Conservation (phyloP, 2,888 invertebrate species). For the Nudaria mundana region DNA sequence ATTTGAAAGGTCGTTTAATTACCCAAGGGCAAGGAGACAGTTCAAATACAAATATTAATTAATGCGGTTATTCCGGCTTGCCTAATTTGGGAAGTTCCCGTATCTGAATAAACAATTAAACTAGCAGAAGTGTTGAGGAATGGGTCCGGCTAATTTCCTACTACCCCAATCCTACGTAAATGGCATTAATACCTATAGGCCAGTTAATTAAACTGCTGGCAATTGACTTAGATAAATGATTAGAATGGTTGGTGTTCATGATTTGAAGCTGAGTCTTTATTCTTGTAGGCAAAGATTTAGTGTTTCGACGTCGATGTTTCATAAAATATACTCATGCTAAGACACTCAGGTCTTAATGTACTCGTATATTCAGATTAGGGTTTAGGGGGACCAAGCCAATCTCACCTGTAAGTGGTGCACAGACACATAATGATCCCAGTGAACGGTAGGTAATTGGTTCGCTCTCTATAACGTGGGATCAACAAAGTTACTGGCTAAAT, state of each 20-base stretch:
- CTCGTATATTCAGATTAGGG: too few relatives aligned
- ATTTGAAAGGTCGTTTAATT: slow-evolving; percentile 74
- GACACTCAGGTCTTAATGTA: too few relatives aligned
- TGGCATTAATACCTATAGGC: slow-evolving; percentile 24
- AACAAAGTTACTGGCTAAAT: too few relatives aligned
- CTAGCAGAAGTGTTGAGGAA: slow-evolving; percentile 52
- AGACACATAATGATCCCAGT: too few relatives aligned
- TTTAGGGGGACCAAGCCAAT: too few relatives aligned
- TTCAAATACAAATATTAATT: slow-evolving; percentile 79
- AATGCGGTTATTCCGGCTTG: slow-evolving; percentile 71
- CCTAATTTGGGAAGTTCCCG: slow-evolving; percentile 73
- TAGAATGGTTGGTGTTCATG: not conserved
- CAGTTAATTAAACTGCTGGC: slow-evolving; percentile 22
- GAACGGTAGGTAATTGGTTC: too few relatives aligned
- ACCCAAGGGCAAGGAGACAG: slow-evolving; percentile 73
- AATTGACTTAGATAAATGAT: not conserved
- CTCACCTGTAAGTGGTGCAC: too few relatives aligned
- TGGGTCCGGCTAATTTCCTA: slow-evolving; percentile 24
- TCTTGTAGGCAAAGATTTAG: not conserved
- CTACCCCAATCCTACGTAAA: slow-evolving; percentile 14
- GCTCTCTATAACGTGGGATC: too few relatives aligned
- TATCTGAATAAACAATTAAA: slow-evolving; percentile 76
- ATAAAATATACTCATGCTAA: too few relatives aligned
- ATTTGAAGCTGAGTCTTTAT: not conserved
- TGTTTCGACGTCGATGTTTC: too few relatives aligned